Evolutionary conservation across 2,113 vertebrate species (phyloP), one percentile per base, ranked within the genome.

Genomic region (Setophaga coronata): DNA sequence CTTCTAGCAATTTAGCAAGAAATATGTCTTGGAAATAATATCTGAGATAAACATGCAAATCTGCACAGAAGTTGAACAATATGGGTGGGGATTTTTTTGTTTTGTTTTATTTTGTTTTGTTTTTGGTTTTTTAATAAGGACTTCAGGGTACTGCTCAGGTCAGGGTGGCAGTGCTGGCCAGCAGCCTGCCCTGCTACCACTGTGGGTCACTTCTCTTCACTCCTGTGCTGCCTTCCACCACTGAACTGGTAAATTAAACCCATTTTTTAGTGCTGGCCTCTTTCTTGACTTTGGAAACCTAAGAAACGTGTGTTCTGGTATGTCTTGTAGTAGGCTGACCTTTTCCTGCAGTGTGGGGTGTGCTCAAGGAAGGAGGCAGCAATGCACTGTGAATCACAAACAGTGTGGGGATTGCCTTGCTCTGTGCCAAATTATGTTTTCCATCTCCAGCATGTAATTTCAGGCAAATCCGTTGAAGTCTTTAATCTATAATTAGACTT

Each of bases 401-500:
- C 28, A 33, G 58, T 40, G 47, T 40, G 36, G 57, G 58, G 33
- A 81, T 82, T 86, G 67, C 79, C 64, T 83, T 73, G 10, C 47
- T 77, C 45, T 88, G 9, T 61, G 54, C 79, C 67, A 89, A 77
- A 51, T 77, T 26, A 25, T 66, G 25, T 58, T 88, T 88, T 21
- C 29, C 1, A 0, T 73, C 86, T 86, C 50, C 45, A 81, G 71
- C 45, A 34, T 70, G 64, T 73, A 72, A 73, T 88, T 93, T 83
- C 50, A 34, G 76, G 67, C 42, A 95, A 95, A 95, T 86, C 45
- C 1, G 3, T 26, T 82, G 62, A 88, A 77, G 50, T 94, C 50
- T 92, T 93, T 77, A 89, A 71, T 85, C 82, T 93, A 36, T 90
- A 93, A 90, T 93, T 93, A 96, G 67, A 45, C 2, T 70, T 83